phyloP scores from a whole-genome alignment of 2,888 invertebrate species.

The Conus canariensis region DNA sequence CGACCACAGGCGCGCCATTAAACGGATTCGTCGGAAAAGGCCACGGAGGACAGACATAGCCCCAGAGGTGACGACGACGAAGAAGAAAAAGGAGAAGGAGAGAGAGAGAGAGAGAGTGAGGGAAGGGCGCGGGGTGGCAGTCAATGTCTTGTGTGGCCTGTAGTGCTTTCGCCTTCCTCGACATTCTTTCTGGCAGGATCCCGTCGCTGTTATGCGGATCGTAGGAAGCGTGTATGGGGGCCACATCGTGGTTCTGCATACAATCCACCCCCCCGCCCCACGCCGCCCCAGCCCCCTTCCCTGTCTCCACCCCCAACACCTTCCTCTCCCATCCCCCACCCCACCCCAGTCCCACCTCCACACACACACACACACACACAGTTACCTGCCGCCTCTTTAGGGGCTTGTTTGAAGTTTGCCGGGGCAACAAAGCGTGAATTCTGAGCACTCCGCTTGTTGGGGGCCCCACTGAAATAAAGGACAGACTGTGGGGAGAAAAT shows the following conservation, averaged over 20 bases:
- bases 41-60: neutral
- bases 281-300: too few species aligned
- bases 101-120: neutral
- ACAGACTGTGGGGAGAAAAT: neutral
- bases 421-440: conserved; percentile 32
- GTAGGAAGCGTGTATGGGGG: neutral
- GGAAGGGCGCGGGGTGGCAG: neutral
- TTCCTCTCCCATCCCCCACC: too few species aligned
- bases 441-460: conserved; percentile 10
- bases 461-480: neutral
- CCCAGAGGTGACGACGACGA: neutral
- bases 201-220: neutral
- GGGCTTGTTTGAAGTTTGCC: conserved; percentile 3
- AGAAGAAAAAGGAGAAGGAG: neutral
- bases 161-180: neutral
- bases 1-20: conserved; percentile 1
- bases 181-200: conserved; percentile 22
- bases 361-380: too few species aligned
- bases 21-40: neutral
- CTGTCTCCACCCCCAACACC: too few species aligned
- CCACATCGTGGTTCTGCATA: conserved; percentile 9
- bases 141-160: neutral
- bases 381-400: neutral
- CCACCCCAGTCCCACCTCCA: too few species aligned
- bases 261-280: too few species aligned